Percentiles rank a stretch among this genome's conserved stretches.
phyloP scores from a whole-genome alignment of 2,797 vertebrate species.

The Tragelaphus oryx region DNA sequence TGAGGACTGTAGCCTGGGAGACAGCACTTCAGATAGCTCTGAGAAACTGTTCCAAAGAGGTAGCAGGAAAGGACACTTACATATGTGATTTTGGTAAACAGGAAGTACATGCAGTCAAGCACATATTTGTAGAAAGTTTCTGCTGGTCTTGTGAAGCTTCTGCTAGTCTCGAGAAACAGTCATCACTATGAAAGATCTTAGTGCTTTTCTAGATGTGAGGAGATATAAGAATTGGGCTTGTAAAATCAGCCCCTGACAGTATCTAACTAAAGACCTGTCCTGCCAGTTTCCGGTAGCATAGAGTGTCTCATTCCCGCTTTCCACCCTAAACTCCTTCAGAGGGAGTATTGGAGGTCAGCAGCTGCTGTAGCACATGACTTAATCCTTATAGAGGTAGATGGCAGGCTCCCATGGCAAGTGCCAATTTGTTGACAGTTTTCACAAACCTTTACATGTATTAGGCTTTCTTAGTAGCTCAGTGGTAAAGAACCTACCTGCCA shows the following conservation, averaged over 20 bases:
- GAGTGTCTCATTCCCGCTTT: background rate
- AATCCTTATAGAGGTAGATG: background rate
- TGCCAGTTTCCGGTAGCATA: background rate
- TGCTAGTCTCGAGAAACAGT: background rate
- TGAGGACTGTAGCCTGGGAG: background rate
- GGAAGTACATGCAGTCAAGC: background rate
- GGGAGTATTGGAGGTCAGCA: background rate
- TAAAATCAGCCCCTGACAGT: background rate
- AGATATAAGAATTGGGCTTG: background rate
- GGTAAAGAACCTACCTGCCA: background rate
- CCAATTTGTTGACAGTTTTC: background rate
- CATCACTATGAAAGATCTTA: background rate
- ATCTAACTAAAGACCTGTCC: background rate
- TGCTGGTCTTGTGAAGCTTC: background rate
- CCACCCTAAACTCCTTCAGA: background rate
- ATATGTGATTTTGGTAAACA: background rate
- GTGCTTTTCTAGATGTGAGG: background rate
- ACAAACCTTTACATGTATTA: background rate
- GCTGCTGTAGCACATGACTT: background rate
- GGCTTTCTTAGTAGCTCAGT: background rate
- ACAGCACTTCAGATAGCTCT: background rate
- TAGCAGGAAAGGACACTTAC: background rate
- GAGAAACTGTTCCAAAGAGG: background rate
- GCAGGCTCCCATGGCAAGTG: background rate
- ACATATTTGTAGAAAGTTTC: background rate